These are phyloP conservation scores for Clinocottus analis DNA, from an alignment of 2,113 vertebrate genomes.

Conservation along the genomic window DNA sequence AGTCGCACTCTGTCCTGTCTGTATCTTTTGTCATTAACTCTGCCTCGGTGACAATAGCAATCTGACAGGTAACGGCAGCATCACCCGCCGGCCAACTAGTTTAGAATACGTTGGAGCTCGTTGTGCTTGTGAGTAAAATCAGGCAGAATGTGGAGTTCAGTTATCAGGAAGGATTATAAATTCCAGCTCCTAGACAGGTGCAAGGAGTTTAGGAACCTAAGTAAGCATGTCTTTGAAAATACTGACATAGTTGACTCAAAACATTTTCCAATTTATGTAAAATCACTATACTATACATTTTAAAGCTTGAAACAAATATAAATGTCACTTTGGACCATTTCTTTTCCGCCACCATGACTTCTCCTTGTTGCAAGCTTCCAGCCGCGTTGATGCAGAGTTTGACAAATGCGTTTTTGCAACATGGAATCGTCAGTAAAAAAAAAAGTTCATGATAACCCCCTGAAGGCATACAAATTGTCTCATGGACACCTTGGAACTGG, in stretches of 20 bases:
- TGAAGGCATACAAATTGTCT: neutral
- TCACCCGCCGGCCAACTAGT: neutral
- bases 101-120: neutral
- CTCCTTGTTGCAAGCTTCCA: neutral
- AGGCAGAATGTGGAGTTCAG: slow-evolving; percentile 16
- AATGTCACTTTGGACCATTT: neutral
- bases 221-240: neutral
- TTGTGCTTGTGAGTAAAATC: neutral
- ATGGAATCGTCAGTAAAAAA: neutral
- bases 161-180: neutral
- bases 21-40: slow-evolving; percentile 2
- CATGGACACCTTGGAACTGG: neutral
- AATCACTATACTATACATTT: neutral
- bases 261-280: neutral
- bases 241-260: neutral
- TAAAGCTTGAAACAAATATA: neutral
- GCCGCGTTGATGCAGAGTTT: neutral
- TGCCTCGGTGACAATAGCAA: neutral
- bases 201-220: slow-evolving; percentile 3
- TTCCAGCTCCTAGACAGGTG: neutral
- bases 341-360: neutral
- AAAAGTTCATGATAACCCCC: neutral
- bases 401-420: neutral
- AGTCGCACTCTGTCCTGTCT: neutral
- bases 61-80: slow-evolving; percentile 1